Base-by-base conservation (phyloP, 2,888 invertebrate species). In the Neoaliturus tenellus region DNA sequence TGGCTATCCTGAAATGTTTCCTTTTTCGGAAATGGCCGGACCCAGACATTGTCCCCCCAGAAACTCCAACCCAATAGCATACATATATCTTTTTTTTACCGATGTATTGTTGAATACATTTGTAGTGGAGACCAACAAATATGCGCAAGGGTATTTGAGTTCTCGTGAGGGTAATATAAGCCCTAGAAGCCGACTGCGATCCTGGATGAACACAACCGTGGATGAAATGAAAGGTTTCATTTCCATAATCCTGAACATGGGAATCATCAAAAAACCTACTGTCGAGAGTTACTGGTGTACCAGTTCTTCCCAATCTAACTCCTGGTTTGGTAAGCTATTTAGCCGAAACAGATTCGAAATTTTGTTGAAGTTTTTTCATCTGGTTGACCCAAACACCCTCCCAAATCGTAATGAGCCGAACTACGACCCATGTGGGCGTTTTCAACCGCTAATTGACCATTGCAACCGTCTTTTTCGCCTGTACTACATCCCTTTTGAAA, bases 61-160 rank as follows among this genome's bases (percentile, higher is more conserved):
- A 17, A 25, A 83, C 51, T 83, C 78, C 58, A 48, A 51, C 5
- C 80, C 62, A 17, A 51, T 83, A 20, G 20, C 23, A 23, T 83
- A 83, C 67, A 80, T 83, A 48, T 39, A 83, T 78, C 44, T 83
- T 17, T 83, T 83, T 20, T 80, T 83, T 28, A 80, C 33, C 12
- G 25, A 17, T 20, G 35, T 44, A 12, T n/a, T 83, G 28, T 31
- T 81, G 44, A n/a, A 71, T 51, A 67, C 71, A 23, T 69, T 82
- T 82, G 82, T 71, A n/a, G 33, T 48, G 28, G 71, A 71, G 28
- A 82, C 82, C 23, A 71, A 82, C 39, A 39, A 35, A n/a, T 82
- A 69, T 51, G 82, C 82, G 8, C 33, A 23, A 35, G 17, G 73
- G 20, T 51, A 23, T 28, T 48, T 73, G 25, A 20, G 12, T 20